Evolutionary conservation across 1,140 invertebrate genomes (phyloP).

Genomic region (Caerostris extrusa): DNA sequence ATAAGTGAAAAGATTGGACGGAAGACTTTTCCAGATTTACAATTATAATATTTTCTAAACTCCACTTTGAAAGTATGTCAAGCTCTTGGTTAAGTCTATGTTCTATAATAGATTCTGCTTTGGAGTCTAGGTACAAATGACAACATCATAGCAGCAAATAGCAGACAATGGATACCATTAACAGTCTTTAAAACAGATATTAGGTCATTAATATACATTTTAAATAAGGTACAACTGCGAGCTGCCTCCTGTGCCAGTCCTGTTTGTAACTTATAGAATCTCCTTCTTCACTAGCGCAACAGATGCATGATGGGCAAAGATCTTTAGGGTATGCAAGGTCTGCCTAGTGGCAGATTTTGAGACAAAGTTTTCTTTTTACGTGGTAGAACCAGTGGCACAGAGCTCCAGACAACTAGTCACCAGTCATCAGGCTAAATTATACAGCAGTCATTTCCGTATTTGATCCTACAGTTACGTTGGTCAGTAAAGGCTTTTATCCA

Average conservation of each 20-base stretch:
- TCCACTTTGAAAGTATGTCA: background rate
- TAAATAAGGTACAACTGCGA: background rate
- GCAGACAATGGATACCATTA: background rate
- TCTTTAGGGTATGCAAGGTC: too few relatives aligned
- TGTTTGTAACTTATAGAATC: too few relatives aligned
- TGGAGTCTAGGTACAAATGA: background rate
- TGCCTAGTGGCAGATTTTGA: too few relatives aligned
- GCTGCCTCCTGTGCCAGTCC: too few relatives aligned
- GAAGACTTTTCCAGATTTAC: background rate
- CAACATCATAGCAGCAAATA: background rate
- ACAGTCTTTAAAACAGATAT: background rate
- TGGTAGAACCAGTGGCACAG: too few relatives aligned
- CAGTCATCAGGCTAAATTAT: too few relatives aligned
- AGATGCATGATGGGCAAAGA: too few relatives aligned
- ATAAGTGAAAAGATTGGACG: background rate
- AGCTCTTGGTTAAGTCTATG: background rate
- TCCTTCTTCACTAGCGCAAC: too few relatives aligned
- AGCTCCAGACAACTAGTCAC: too few relatives aligned
- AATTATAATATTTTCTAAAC: background rate
- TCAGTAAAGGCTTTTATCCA: constrained; percentile 18
- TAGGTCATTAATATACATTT: constrained; percentile 6
- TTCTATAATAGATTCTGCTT: background rate
- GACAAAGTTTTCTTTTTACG: too few relatives aligned
- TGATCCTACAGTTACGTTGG: background rate
- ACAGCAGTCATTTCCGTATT: background rate